Conservation (phyloP, 2,113 vertebrate species). For the Bettongia penicillata region DNA sequence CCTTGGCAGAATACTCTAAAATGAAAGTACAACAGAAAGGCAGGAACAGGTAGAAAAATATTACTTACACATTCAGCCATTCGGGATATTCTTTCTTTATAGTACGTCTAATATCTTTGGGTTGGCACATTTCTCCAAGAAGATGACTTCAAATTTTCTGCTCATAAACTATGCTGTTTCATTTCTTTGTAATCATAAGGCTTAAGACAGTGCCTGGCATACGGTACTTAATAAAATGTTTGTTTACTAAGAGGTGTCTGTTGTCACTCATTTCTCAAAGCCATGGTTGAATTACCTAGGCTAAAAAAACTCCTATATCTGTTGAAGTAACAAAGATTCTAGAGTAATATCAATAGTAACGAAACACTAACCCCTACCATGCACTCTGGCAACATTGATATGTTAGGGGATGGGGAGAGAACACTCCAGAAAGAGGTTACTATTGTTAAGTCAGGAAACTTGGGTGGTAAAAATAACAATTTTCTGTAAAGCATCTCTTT, state of each 20-base stretch:
- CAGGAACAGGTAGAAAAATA: too few relatives aligned
- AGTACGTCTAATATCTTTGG: background rate
- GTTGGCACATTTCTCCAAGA: background rate
- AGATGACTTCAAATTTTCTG: background rate
- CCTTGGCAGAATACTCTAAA: background rate
- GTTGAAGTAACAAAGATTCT: background rate
- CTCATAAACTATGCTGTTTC: background rate
- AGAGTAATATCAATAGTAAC: background rate
- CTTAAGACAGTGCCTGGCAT: background rate
- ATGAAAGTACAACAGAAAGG: conserved; percentile 15
- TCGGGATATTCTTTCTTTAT: background rate
- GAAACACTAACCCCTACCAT: background rate
- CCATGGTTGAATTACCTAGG: background rate
- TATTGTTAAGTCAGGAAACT: background rate
- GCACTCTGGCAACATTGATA: background rate
- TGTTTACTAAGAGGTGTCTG: background rate
- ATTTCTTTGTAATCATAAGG: background rate
- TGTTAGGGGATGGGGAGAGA: background rate
- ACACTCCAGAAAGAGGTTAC: background rate
- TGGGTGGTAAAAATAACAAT: background rate
- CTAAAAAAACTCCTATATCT: background rate
- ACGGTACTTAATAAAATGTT: background rate
- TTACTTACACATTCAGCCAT: conserved; percentile 11
- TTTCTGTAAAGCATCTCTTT: background rate
- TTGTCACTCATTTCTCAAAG: background rate